These are phyloP conservation scores for Anthopleura sola DNA, from an alignment of 64 coral and sea anemone species.

Conservation along the genomic window DNA sequence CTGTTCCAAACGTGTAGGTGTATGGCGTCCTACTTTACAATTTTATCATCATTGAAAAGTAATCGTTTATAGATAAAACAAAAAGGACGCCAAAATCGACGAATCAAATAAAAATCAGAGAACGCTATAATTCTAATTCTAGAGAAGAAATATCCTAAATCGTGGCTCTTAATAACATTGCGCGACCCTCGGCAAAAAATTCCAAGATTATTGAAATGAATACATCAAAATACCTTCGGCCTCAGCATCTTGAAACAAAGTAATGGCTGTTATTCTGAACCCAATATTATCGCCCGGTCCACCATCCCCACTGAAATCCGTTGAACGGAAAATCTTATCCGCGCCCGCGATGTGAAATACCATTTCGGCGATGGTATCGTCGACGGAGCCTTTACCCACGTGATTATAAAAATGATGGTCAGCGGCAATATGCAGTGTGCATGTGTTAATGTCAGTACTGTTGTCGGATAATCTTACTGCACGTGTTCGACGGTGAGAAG, in stretches of 20 bases:
- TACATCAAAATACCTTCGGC: conserved; percentile 52
- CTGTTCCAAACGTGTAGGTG: too few relatives aligned
- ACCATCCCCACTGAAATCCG: conserved; percentile 85
- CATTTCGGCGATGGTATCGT: conserved; percentile 67
- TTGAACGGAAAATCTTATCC: conserved; percentile 79
- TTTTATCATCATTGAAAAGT: too few relatives aligned
- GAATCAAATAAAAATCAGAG: too few relatives aligned
- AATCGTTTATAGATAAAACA: too few relatives aligned
- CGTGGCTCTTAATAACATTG: too few relatives aligned
- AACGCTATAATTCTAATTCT: too few relatives aligned
- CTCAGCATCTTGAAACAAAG: conserved; percentile 56
- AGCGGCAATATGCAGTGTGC: conserved; percentile 75
- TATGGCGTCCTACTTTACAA: too few relatives aligned
- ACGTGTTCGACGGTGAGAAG: background rate
- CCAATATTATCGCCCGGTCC: conserved; percentile 82
- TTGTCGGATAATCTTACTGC: background rate
- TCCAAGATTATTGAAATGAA: background rate
- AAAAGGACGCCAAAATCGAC: too few relatives aligned
- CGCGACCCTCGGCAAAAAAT: background rate
- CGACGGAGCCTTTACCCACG: conserved; percentile 46
- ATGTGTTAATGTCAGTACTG: conserved; percentile 33
- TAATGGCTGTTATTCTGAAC: conserved; percentile 60
- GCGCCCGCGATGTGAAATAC: conserved; percentile 65
- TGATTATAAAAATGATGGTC: conserved; percentile 74
- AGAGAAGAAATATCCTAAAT: too few relatives aligned